Base-by-base conservation (phyloP, 2,113 vertebrate genomes). In the Eublepharis macularius region DNA sequence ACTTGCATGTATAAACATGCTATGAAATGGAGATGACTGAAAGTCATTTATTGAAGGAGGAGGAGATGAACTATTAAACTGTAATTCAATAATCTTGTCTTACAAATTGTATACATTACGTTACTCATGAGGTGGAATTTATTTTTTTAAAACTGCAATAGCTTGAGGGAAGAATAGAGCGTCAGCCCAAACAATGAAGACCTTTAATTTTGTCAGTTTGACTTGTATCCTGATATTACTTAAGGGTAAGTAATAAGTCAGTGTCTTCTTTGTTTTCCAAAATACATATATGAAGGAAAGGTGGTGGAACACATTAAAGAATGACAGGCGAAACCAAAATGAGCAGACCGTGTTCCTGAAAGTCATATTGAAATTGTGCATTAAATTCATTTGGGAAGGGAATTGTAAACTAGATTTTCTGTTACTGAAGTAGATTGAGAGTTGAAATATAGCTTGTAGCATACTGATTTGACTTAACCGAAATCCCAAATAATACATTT, bases 141-240 rank as follows among this genome's bases (percentile, higher is more conserved):
- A 7, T 81, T 92, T 90, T n/a, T 76, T 49, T 68, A 47, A 85
- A 74, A 80, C n/a, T 49, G 69, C 68, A 86, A 73, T 76, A 88
- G 47, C 51, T 88, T 74, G 84, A 89, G n/a, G 74, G 14, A 82
- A 21, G 17, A 86, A 88, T 85, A 36, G 69, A 87, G 79, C 76
- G 12, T 88, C 80, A 70, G 8, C 65, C 65, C 85, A 65, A 81
- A 57, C 16, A 88, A 75, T 76, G 49, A 90, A 80, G 83, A 85
- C 43, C 51, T 63, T 76, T 84, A 43, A 47, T 75, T 86, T 89
- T 85, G 81, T 66, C 88, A 82, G 89, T 91, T 74, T 79, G 69
- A 73, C 57, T 68, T 80, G 65, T 32, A 21, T 86, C 84, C 47
- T 79, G 80, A 60, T 75, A 63, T 65, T 72, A 12, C 19, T 81